These are phyloP conservation scores for Spheniscus mendiculus DNA, from an alignment of 2,113 vertebrate species.

Conservation along the genomic window DNA sequence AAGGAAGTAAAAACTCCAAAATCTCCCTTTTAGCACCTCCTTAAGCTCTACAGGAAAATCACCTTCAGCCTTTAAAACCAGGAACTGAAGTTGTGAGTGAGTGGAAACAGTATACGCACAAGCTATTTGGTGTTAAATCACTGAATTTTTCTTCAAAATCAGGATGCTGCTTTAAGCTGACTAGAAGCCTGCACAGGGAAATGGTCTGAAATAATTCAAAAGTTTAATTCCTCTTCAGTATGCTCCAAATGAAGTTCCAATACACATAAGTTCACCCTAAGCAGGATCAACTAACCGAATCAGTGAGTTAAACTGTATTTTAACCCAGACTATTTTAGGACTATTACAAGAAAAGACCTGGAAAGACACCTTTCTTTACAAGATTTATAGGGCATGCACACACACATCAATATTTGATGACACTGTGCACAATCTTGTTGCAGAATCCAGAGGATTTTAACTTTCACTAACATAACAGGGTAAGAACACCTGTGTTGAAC, in stretches of 20 bases:
- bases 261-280: neutral
- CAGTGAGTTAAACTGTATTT: neutral
- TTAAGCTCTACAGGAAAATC: neutral
- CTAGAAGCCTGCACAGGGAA: neutral
- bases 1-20: neutral
- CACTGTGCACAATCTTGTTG: neutral
- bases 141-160: neutral
- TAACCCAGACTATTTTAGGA: neutral
- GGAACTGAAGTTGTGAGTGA: neutral
- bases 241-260: neutral
- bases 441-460: neutral
- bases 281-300: neutral
- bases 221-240: neutral
- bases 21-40: neutral
- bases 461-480: neutral
- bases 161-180: neutral
- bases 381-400: neutral
- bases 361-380: neutral
- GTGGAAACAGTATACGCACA: accelerated
- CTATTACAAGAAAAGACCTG: neutral
- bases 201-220: neutral
- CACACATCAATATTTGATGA: neutral
- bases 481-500: neutral
- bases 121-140: neutral
- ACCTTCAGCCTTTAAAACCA: neutral